Evolutionary conservation across 1,140 invertebrate genomes (phyloP), one percentile per base, ranked within the genome.

Genomic region (Steinernema khuongi): DNA sequence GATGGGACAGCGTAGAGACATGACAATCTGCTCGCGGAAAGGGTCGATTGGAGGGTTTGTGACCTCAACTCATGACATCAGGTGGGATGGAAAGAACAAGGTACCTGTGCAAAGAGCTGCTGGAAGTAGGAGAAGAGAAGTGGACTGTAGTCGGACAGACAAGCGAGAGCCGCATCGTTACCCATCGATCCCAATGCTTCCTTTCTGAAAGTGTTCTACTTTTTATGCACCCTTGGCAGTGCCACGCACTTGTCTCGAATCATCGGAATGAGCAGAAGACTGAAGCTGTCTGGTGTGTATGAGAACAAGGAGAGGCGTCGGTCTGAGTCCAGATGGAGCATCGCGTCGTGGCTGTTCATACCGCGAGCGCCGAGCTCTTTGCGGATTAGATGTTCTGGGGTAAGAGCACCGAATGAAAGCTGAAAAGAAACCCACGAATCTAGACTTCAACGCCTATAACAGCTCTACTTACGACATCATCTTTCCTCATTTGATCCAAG

Each of bases 31-130:
- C 87, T 99, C 96, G 80, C 96, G 91, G 89, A 99, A 97, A 41
- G 96, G 96, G 89, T 99, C 96, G 78, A 99, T 98, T 1, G 96
- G 96, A n/a, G 96, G 96, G 88, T 99, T 99, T 75, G 96, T 99
- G 60, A 98, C 96, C 88, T 89, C 69, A 30, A 80, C 75, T 60
- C 4, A 17, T 60, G 4, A 22, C 14, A 60, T 60, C 14, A 60
- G 14, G 4, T 26, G 22, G 14, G 14, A n/a, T 41, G 7, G n/a
- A 31, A 43, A 68, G 70, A 73, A 67, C 26, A 18, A 32, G 31
- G 0, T 86, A 89, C 89, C 89, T 99, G 96, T 29, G 96, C 96
- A 88, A 99, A 99, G n/a, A 98, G 88, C 86, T 99, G 96, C 85
- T 99, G 97, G 87, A 99, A 99, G 86, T 99, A 99, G 79, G 95